phyloP scores from a whole-genome alignment of 1,140 invertebrate genomes.

The Drosophila ohnishii region DNA sequence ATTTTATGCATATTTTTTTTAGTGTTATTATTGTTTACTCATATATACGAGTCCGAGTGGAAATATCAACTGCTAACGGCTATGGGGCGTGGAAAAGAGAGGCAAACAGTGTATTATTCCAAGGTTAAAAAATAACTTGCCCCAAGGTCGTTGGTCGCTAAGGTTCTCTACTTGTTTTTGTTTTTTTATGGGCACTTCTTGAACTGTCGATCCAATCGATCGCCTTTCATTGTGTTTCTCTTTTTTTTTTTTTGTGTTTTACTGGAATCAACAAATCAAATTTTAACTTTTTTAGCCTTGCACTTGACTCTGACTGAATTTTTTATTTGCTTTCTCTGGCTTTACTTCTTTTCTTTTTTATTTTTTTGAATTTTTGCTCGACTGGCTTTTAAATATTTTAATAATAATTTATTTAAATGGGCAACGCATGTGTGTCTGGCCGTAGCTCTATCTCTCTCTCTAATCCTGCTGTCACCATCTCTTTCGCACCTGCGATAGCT shows the following conservation, averaged over 20 bases:
- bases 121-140: slow-evolving; percentile 81
- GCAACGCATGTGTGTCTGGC: slow-evolving; percentile 58
- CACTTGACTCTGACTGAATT: slow-evolving; percentile 65
- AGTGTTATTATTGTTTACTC: slow-evolving; percentile 66
- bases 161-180: slow-evolving; percentile 14
- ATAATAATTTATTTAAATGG: slow-evolving; percentile 77
- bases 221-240: slow-evolving; percentile 14
- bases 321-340: neutral
- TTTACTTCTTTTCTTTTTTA: neutral
- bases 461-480: slow-evolving; percentile 8
- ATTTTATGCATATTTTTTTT: slow-evolving; percentile 57
- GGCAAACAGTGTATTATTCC: slow-evolving; percentile 45
- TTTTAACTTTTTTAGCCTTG: slow-evolving; percentile 58
- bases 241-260: neutral
- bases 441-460: neutral
- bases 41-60: slow-evolving; percentile 32
- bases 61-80: slow-evolving; percentile 49
- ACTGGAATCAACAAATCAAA: slow-evolving; percentile 20
- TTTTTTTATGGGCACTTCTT: slow-evolving; percentile 31
- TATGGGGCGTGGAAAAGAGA: slow-evolving; percentile 17
- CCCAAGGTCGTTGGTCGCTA: slow-evolving; percentile 67
- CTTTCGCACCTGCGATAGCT: slow-evolving; percentile 10
- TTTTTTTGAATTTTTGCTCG: neutral
- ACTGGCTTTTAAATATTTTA: slow-evolving; percentile 37
- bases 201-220: slow-evolving; percentile 60